Conservation (phyloP, 2,797 vertebrate genomes). For the Pitangus sulphuratus region DNA sequence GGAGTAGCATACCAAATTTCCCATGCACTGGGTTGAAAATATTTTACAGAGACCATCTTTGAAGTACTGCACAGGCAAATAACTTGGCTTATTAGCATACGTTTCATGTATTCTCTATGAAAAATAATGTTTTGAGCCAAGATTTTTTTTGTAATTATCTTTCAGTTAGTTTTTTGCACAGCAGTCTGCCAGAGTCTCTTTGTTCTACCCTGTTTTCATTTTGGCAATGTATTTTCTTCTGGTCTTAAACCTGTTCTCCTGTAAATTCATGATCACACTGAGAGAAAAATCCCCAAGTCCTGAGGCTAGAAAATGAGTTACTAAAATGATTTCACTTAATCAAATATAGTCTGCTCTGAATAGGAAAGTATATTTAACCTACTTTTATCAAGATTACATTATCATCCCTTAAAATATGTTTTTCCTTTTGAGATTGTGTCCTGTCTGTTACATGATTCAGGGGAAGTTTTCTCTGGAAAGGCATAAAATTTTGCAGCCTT, state of each 20-base stretch:
- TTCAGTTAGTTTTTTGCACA: slow-evolving; percentile 2
- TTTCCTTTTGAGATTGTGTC: not conserved
- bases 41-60: slow-evolving; percentile 33
- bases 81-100: slow-evolving; percentile 37
- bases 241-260: not conserved
- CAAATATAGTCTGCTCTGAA: not conserved
- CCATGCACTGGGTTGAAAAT: not conserved
- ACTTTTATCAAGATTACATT: not conserved
- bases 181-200: not conserved
- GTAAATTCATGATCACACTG: not conserved
- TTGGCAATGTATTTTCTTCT: not conserved
- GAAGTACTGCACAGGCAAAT: slow-evolving; percentile 41
- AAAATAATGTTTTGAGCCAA: slow-evolving; percentile 25
- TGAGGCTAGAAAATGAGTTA: not conserved
- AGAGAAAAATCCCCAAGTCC: not conserved
- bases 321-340: not conserved
- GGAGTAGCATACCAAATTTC: slow-evolving; percentile 13
- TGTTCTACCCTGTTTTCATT: slow-evolving; percentile 6
- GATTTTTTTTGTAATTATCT: slow-evolving; percentile 35
- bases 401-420: not conserved
- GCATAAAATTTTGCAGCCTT: not conserved
- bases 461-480: not conserved
- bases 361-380: not conserved
- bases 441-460: not conserved
- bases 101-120: slow-evolving; percentile 44